Percentiles rank a stretch among this genome's conserved stretches.
Conservation (phyloP, 2,113 vertebrate species). For the Clupea harengus region DNA sequence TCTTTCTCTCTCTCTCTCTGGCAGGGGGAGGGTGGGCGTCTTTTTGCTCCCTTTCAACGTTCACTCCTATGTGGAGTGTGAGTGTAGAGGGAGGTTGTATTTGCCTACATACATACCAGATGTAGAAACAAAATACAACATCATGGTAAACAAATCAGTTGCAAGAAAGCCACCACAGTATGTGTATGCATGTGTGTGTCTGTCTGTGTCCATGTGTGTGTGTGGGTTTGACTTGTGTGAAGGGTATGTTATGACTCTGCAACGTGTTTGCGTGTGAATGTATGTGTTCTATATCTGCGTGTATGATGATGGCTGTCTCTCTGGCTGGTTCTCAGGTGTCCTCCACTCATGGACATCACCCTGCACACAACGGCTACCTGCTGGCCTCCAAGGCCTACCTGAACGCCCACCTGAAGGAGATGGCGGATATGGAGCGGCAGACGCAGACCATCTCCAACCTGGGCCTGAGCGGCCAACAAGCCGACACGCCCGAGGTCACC, state of each 20-base stretch:
- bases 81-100: no score
- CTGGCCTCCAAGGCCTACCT: constrained; percentile 95
- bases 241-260: not conserved
- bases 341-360: constrained; percentile 94
- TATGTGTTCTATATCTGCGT: not conserved
- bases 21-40: constrained; percentile 60
- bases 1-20: not conserved
- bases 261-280: not conserved
- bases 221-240: not conserved
- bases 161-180: not conserved
- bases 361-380: constrained; percentile 96
- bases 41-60: no score
- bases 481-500: constrained; percentile 91
- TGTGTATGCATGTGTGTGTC: not conserved
- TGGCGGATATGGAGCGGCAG: constrained; percentile 88
- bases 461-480: constrained; percentile 72
- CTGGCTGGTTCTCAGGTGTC: constrained; percentile 73
- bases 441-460: constrained; percentile 80
- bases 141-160: no score
- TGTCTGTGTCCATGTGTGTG: not conserved
- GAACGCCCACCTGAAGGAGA: constrained; percentile 93
- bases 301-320: constrained; percentile 13
- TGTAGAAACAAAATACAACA: no score
- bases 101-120: no score
- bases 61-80: no score